phyloP scores from a whole-genome alignment of 2,113 vertebrate genomes.

The Perognathus longimembris region DNA sequence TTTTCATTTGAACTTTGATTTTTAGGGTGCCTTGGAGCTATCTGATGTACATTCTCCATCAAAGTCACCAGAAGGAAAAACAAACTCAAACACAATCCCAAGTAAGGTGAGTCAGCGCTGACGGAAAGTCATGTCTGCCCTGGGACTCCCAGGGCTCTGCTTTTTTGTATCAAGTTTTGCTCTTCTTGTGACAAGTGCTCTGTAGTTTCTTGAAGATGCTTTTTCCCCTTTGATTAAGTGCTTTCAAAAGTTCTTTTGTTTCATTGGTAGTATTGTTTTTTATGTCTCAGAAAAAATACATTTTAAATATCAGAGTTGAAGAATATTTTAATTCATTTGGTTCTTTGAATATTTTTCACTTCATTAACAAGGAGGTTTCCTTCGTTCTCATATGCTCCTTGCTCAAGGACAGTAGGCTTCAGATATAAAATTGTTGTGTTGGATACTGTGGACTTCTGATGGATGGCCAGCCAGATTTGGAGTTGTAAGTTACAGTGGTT shows the following conservation, averaged over 20 bases:
- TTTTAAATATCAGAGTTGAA: not conserved
- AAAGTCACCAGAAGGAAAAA: conserved; percentile 81
- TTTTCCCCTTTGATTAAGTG: not conserved
- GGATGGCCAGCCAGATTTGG: not conserved
- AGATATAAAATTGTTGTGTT: not conserved
- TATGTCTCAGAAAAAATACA: not conserved
- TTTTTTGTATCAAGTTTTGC: not conserved
- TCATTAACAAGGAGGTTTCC: not conserved
- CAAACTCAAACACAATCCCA: conserved; percentile 54
- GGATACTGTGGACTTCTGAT: not conserved
- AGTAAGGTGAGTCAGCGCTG: conserved; percentile 83
- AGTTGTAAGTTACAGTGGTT: not conserved
- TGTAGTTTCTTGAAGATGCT: not conserved
- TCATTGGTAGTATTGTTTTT: not conserved
- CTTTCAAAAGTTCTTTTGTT: not conserved
- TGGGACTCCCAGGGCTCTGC: not conserved
- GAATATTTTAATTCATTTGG: not conserved
- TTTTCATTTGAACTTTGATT: conserved; percentile 22
- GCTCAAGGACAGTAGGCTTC: not conserved
- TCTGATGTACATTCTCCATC: conserved; percentile 78
- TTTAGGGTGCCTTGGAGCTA: conserved; percentile 77
- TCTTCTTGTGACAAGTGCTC: not conserved
- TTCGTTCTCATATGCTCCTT: not conserved
- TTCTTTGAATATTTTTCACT: not conserved
- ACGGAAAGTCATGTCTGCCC: rapidly evolving